Evolutionary conservation across 1,140 invertebrate species (phyloP), one percentile per base, ranked within the genome.

Genomic region (Zaprionus kolodkinae): DNA sequence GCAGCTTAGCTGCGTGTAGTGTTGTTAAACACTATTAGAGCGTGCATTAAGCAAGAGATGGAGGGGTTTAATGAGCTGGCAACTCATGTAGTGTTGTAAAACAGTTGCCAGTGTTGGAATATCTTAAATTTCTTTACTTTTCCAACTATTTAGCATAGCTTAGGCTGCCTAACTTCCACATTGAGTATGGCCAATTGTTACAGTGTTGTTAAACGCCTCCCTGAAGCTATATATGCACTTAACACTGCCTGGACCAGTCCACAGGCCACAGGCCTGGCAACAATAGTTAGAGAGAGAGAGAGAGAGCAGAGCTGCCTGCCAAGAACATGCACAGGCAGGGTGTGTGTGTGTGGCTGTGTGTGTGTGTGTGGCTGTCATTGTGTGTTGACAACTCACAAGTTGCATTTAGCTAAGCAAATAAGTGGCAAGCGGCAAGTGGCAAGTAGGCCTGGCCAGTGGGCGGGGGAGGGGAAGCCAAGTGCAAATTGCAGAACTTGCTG

Each of bases 331-430:
- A 1, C 25, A 10, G 2, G 6, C n/a, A 12, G 40, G 11, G 10
- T 52, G 25, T 40, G 36, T 54, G 36, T 50, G 55, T 43, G 62
- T 65, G 21, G 21, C 21, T 48, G 13, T 35, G 30, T 38, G 25
- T 15, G 11, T 43, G 38, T 54, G 60, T 72, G 36, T 67, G 60
- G 61, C 54, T 69, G 66, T 63, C 73, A 66, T 79, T 88, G 73
- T 88, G 67, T 84, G 81, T 88, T 85, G 84, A 88, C 84, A 88
- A 81, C 71, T 76, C 84, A 84, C 73, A 88, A 88, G 85, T 84
- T 88, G 85, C 85, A 88, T 88, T 88, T 88, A 88, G 84, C 83
- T 84, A 84, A 83, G 77, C 84, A 88, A 88, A 88, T 88, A 88
- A 76, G 84, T 65, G 68, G 76, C 60, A 43, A 43, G 40, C 15